Conservation (phyloP, 2,888 invertebrate genomes). For the Megastigmus dorsalis region DNA sequence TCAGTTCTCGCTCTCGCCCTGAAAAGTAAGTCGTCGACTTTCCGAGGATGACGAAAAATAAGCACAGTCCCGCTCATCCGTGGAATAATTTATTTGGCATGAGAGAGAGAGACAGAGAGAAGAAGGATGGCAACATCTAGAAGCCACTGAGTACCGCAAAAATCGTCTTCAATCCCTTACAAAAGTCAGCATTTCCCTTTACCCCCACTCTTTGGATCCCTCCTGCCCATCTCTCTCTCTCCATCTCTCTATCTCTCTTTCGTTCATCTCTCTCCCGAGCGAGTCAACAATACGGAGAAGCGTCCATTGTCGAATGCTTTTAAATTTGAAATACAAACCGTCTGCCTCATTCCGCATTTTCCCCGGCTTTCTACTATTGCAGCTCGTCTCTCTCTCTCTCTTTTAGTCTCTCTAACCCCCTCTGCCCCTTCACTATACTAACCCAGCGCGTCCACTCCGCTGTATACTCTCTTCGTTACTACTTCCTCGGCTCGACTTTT, state of each 20-base stretch:
- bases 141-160: conserved; percentile 69
- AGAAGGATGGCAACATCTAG: conserved; percentile 42
- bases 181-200: conserved; percentile 62
- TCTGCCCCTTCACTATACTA: conserved; percentile 27
- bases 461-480: conserved; percentile 13
- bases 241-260: conserved; percentile 48
- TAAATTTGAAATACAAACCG: conserved; percentile 73
- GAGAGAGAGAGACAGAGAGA: conserved; percentile 31
- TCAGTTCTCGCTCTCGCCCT: background rate
- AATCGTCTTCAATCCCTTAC: conserved; percentile 70
- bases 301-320: conserved; percentile 73
- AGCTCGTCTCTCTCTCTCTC: too few relatives aligned
- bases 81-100: conserved; percentile 68
- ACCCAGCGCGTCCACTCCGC: background rate
- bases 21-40: conserved; percentile 35
- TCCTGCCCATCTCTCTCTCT: conserved; percentile 2
- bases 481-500: conserved; percentile 5
- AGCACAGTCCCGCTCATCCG: conserved; percentile 66
- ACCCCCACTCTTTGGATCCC: background rate
- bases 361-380: too few relatives aligned
- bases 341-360: conserved; percentile 63
- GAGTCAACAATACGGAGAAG: conserved; percentile 71
- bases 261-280: conserved; percentile 57
- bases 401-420: conserved; percentile 33
- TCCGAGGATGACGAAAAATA: conserved; percentile 62